A percentile compares a stretch with the other conserved stretches of the same genome.
Evolutionary conservation across 2,113 vertebrate species (phyloP).

Genomic region (Zosterops pallidus): DNA sequence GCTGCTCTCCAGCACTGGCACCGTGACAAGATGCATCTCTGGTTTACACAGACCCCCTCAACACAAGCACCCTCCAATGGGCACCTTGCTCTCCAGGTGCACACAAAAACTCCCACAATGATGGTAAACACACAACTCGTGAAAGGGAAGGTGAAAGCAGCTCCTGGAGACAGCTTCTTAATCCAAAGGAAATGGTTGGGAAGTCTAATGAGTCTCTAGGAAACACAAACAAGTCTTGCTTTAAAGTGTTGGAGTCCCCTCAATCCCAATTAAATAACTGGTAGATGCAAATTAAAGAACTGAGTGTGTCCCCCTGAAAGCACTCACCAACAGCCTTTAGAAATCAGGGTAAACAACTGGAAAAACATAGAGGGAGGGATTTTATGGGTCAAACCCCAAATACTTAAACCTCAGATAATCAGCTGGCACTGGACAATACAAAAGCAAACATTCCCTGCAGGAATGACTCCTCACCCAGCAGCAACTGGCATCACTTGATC

Average conservation of each 20-base stretch:
- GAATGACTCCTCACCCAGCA: neutral
- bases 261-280: neutral
- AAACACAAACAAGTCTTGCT: neutral
- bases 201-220: neutral
- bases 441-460: neutral
- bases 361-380: neutral
- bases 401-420: neutral
- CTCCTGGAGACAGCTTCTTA: neutral
- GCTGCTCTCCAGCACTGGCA: neutral
- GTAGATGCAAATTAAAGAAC: neutral
- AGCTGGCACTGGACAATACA: neutral
- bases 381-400: neutral
- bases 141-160: neutral
- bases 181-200: neutral
- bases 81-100: neutral
- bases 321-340: neutral
- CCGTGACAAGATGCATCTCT: neutral
- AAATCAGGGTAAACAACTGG: neutral
- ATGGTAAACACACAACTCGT: neutral
- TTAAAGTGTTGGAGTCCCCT: neutral
- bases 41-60: neutral
- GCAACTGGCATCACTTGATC: neutral
- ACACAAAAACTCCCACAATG: neutral
- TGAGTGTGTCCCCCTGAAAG: neutral
- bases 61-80: neutral